Evolutionary conservation across 2,113 vertebrate genomes (phyloP).

Genomic region (Pyxicephalus adspersus): DNA sequence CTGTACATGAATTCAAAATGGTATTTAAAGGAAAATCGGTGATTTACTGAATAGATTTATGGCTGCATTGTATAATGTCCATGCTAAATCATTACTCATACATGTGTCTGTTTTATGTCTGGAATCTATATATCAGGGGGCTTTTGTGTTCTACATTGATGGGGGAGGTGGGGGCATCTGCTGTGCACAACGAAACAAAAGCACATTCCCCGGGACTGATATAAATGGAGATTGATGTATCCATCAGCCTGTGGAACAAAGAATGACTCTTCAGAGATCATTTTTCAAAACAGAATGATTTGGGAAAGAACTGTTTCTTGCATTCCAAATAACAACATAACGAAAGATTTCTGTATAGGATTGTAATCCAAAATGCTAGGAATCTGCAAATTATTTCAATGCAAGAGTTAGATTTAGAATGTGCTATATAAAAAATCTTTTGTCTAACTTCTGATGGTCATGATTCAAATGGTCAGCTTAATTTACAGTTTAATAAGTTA

Average conservation of each 20-base stretch:
- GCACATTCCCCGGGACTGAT: not conserved
- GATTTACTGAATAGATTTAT: slow-evolving; percentile 11
- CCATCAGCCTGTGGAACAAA: not conserved
- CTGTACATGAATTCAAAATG: too few relatives aligned
- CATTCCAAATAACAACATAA: too few relatives aligned
- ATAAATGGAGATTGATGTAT: slow-evolving; percentile 3
- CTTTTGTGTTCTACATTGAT: not conserved
- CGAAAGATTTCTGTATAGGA: too few relatives aligned
- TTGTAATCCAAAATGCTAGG: too few relatives aligned
- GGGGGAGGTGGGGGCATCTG: slow-evolving; percentile 11
- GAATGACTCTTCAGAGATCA: not conserved
- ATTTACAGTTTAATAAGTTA: too few relatives aligned
- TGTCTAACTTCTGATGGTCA: too few relatives aligned
- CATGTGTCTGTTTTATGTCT: not conserved
- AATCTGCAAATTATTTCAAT: too few relatives aligned
- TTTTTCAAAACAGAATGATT: too few relatives aligned
- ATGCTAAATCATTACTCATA: slow-evolving; percentile 21
- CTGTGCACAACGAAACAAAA: not conserved
- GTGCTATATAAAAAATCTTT: too few relatives aligned
- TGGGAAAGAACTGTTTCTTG: too few relatives aligned
- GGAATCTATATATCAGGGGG: slow-evolving; percentile 23
- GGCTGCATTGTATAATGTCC: not conserved
- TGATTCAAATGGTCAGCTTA: too few relatives aligned
- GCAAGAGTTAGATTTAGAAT: too few relatives aligned
- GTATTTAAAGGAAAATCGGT: not conserved